Evolutionary conservation across 1,140 invertebrate genomes (phyloP).

Genomic region (Hylaeus anthracinus): DNA sequence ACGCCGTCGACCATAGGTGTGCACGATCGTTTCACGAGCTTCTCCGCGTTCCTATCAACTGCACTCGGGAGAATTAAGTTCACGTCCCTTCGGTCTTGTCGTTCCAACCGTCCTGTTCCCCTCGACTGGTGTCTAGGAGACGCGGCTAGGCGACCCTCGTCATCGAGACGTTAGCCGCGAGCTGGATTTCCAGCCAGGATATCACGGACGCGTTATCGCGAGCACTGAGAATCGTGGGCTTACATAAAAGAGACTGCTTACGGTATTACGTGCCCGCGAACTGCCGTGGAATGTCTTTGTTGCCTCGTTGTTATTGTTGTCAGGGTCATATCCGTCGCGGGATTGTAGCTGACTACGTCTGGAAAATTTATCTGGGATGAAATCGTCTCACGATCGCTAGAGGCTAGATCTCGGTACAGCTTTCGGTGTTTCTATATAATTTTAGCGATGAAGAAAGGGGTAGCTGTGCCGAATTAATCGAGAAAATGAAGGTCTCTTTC

Average conservation of each 20-base stretch:
- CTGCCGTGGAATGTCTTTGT: neutral
- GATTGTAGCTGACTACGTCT: too few relatives aligned
- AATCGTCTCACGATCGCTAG: too few relatives aligned
- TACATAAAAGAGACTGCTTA: slow-evolving; percentile 4
- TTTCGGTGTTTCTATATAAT: too few relatives aligned
- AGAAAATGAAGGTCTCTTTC: too few relatives aligned
- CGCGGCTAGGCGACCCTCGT: neutral
- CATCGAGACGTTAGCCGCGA: slow-evolving; percentile 42
- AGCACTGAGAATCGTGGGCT: slow-evolving; percentile 25
- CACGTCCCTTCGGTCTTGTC: neutral
- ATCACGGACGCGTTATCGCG: slow-evolving; percentile 50
- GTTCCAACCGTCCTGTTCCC: neutral
- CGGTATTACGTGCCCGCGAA: neutral
- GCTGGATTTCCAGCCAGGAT: slow-evolving; percentile 34
- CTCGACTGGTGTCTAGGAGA: neutral
- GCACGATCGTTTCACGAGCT: neutral
- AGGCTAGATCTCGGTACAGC: too few relatives aligned
- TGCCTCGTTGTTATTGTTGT: neutral
- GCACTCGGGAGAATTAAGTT: neutral
- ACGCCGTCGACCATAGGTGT: neutral
- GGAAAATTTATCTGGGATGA: too few relatives aligned
- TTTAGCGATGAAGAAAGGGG: too few relatives aligned
- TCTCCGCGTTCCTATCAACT: neutral
- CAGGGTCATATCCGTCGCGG: too few relatives aligned
- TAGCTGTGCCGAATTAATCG: too few relatives aligned